Conservation (phyloP, 2,888 invertebrate genomes). For the Latrodectus hesperus region DNA sequence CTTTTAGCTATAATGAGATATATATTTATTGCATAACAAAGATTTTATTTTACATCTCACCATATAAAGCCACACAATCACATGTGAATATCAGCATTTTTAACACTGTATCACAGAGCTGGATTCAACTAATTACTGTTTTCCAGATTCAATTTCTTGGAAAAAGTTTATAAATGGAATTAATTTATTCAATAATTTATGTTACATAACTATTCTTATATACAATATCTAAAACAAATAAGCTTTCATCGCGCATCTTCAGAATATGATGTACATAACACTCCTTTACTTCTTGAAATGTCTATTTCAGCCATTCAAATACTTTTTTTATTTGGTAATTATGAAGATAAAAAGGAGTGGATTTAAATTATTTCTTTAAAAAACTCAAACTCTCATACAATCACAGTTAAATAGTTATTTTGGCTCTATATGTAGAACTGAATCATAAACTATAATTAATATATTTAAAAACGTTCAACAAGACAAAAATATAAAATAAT, state of each 20-base stretch:
- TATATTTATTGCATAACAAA: no score
- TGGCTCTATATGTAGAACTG: slow-evolving; percentile 43
- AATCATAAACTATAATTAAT: slow-evolving; percentile 47
- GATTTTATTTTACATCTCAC: no score
- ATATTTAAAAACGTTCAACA: slow-evolving; percentile 49
- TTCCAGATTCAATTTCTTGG: no score
- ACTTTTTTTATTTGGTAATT: neutral
- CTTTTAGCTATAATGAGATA: no score
- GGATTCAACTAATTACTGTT: no score
- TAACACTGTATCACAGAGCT: no score
- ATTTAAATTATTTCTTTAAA: slow-evolving; percentile 11
- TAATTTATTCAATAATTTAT: neutral
- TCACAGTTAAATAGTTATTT: slow-evolving; percentile 58
- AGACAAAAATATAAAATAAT: slow-evolving; percentile 47
- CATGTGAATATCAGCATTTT: no score
- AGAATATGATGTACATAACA: slow-evolving; percentile 62
- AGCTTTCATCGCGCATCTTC: neutral
- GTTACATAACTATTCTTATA: slow-evolving; percentile 38
- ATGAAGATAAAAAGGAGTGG: neutral
- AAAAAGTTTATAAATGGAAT: slow-evolving; percentile 12
- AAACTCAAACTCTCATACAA: slow-evolving; percentile 35
- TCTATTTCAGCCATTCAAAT: slow-evolving; percentile 11
- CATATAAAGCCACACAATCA: no score
- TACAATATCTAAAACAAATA: slow-evolving; percentile 33
- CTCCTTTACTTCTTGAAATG: slow-evolving; percentile 49